phyloP scores from a whole-genome alignment of 2,888 invertebrate species.

The Philereme vetulata region DNA sequence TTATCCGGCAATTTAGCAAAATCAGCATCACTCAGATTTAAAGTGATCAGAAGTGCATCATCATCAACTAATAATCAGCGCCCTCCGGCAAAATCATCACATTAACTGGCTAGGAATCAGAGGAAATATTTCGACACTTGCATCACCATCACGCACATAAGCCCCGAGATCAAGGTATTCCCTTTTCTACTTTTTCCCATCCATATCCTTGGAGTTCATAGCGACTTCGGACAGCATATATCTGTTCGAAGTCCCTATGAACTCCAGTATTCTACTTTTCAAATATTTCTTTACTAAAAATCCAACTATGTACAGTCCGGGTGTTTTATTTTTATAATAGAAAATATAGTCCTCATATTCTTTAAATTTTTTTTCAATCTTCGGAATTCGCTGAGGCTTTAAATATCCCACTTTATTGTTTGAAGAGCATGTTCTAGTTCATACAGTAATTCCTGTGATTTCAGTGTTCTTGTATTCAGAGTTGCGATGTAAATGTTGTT shows the following conservation, averaged over 20 bases:
- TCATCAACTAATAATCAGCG: no score
- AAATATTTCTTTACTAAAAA: constrained; percentile 22
- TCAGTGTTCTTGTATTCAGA: constrained; percentile 23
- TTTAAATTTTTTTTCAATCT: constrained; percentile 11
- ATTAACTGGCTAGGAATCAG: no score
- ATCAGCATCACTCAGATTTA: no score
- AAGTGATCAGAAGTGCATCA: no score
- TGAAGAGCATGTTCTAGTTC: constrained; percentile 27
- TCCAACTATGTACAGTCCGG: constrained; percentile 24
- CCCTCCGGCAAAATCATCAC: no score
- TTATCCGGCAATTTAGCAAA: no score
- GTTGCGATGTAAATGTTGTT: constrained; percentile 17
- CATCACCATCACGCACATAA: no score
- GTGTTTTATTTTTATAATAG: constrained; percentile 22
- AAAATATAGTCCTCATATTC: constrained; percentile 24
- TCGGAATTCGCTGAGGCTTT: constrained; percentile 17
- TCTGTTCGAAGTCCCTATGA: constrained; percentile 27
- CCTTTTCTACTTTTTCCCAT: no score
- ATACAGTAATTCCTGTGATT: constrained; percentile 13
- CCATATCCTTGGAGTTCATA: no score
- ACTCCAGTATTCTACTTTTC: constrained; percentile 8
- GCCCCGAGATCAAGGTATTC: no score
- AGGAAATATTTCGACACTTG: no score
- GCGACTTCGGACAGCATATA: no score
- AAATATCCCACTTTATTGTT: constrained; percentile 25